Conservation (phyloP, 1,140 invertebrate species). For the Ostrea edulis region DNA sequence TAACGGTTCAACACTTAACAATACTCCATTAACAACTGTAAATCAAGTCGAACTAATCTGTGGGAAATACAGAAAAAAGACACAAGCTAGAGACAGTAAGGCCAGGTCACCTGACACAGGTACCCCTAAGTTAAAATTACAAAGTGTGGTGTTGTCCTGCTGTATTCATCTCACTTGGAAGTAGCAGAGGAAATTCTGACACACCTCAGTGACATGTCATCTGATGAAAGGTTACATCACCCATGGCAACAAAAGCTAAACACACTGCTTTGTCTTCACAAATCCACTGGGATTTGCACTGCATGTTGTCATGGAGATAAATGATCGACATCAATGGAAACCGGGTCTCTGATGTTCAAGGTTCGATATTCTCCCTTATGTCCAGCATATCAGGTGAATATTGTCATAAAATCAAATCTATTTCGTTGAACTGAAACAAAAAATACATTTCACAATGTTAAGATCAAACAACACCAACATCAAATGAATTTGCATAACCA, state of each 20-base stretch:
- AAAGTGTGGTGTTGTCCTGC: neutral
- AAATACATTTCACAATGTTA: neutral
- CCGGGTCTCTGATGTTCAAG: constrained; percentile 11
- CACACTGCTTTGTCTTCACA: constrained; percentile 19
- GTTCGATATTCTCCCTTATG: constrained; percentile 6
- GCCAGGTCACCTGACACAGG: neutral
- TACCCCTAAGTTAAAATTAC: neutral
- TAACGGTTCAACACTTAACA: neutral
- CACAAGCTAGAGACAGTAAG: neutral
- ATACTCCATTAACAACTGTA: neutral
- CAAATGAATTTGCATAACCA: too few relatives aligned
- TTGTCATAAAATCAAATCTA: constrained; percentile 7
- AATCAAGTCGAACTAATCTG: neutral
- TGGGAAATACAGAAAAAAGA: constrained; percentile 12
- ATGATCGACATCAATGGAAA: constrained; percentile 25
- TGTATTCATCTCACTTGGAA: neutral
- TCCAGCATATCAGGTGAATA: constrained; percentile 31
- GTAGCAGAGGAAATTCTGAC: constrained; percentile 13
- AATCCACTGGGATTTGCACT: neutral
- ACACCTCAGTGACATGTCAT: constrained; percentile 20
- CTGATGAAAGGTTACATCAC: neutral
- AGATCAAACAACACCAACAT: too few relatives aligned
- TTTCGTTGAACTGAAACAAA: constrained; percentile 15
- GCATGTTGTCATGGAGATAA: constrained; percentile 31
- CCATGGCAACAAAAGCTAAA: constrained; percentile 29